A percentile compares a stretch with the other conserved stretches of the same genome.
Evolutionary conservation across 2,113 vertebrate genomes (phyloP).

Genomic region (Motacilla alba): DNA sequence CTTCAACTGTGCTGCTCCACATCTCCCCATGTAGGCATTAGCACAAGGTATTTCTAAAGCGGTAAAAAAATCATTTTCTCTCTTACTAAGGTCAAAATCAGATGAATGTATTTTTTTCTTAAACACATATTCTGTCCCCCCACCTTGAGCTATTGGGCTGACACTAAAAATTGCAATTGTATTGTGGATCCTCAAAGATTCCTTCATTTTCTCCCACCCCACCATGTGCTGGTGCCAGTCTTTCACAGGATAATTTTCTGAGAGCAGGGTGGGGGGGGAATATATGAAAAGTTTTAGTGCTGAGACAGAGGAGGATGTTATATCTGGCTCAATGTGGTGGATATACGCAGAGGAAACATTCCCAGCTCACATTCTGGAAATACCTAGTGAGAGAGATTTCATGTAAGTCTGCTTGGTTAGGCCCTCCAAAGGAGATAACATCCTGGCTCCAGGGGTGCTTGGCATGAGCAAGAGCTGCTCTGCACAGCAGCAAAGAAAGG

Average conservation of each 20-base stretch:
- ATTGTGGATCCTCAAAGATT: neutral
- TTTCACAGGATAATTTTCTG: neutral
- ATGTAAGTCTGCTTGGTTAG: neutral
- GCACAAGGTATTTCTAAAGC: conserved; percentile 7
- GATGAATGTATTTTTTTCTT: neutral
- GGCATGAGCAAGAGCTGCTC: neutral
- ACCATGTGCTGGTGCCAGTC: fast-evolving
- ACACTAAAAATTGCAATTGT: neutral
- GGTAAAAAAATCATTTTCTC: neutral
- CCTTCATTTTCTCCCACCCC: neutral
- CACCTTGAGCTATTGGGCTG: neutral
- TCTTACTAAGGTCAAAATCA: neutral
- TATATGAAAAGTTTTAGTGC: neutral
- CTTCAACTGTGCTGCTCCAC: conserved; percentile 8
- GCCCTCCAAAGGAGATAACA: neutral
- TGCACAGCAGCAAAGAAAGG: neutral
- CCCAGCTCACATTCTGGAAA: neutral
- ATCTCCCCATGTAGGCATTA: conserved; percentile 5
- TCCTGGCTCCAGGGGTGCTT: neutral
- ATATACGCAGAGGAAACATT: neutral
- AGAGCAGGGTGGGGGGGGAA: fast-evolving
- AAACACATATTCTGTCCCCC: too few species aligned
- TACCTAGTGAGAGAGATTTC: neutral
- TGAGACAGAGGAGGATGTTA: neutral
- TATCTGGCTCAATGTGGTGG: neutral